Base-by-base conservation (phyloP, 2,797 vertebrate genomes). In the Buceros bicornis region DNA sequence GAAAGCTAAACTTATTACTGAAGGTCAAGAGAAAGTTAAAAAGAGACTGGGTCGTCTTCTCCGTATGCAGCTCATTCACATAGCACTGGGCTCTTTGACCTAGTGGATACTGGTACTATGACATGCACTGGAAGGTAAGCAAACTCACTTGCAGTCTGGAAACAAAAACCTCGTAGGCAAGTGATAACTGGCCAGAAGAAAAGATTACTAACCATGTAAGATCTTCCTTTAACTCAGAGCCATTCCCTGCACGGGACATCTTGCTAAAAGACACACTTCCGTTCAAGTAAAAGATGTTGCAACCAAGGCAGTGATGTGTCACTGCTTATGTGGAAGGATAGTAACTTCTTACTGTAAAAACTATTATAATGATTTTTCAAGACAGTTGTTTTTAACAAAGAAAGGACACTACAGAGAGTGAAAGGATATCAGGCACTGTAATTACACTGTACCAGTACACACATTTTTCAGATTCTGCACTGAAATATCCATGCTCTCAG, bases 11-110 rank as follows among this genome's bases (percentile, higher is more conserved):
- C 78, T 81, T 84, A 77, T 67, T 89, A 69, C 42, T 61, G 54
- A 92, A 89, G 50, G 70, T 84, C 66, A 94, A 84, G 42, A 76
- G 50, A 56, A 94, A 94, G 58, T 50, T 72, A 67, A 61, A 76
- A 76, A 92, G 81, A 79, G 50, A 61, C 50, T 47, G 33, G 37
- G 50, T 45, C 16, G 2, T 67, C 66, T 37, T 88, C 54, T 67
- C 64, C 40, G 48, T 47, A 33, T 5, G 28, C 37, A 69, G 37
- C 82, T 24, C 0, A 67, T 72, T 87, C 45, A 83, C 26, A 43
- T 2, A 58, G 58, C 74, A 69, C 33, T 57, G 28, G 18, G 42
- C 60, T 82, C 87, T 61, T 10, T 26, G 79, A 78, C 54, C 47
- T 47, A 57, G 74, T 0, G 6, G 51, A 58, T 57, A 84, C 65